A percentile compares a stretch with the other conserved stretches of the same genome.
These are phyloP conservation scores for Epicauta chinensis DNA, from an alignment of 1,140 invertebrate species.

Conservation along the genomic window DNA sequence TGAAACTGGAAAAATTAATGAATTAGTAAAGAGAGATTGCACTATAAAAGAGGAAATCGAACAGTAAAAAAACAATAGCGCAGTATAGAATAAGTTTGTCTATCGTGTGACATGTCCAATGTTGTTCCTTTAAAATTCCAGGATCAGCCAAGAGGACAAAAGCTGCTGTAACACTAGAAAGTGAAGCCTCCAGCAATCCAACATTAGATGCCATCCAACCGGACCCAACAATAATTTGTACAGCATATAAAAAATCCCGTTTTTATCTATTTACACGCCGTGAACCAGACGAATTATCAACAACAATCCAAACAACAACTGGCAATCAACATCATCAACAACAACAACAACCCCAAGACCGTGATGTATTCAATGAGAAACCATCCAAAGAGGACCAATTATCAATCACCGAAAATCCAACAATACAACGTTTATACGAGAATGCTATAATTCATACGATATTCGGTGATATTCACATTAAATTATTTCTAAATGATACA, in stretches of 20 bases:
- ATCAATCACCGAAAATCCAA: slow-evolving; percentile 80
- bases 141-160: slow-evolving; percentile 64
- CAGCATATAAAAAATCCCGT: slow-evolving; percentile 92
- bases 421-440: slow-evolving; percentile 74
- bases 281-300: slow-evolving; percentile 72
- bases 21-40: no score
- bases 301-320: no score
- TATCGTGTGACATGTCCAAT: no score
- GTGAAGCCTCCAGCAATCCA: slow-evolving; percentile 95
- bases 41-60: no score
- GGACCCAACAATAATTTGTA: slow-evolving; percentile 91
- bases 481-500: slow-evolving; percentile 89
- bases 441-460: slow-evolving; percentile 90
- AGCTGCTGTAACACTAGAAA: slow-evolving; percentile 84
- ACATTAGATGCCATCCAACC: slow-evolving; percentile 70
- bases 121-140: no score
- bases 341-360: slow-evolving; percentile 70
- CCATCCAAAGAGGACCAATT: slow-evolving; percentile 98
- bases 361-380: slow-evolving; percentile 98
- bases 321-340: no score
- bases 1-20: no score
- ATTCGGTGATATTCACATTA: slow-evolving; percentile 89
- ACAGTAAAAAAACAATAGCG: no score
- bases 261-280: slow-evolving; percentile 91
- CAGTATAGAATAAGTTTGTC: no score